Percentiles rank a stretch among this genome's conserved stretches.
Conservation (phyloP, 2,797 vertebrate species). For the Gobionotothen gibberifrons region DNA sequence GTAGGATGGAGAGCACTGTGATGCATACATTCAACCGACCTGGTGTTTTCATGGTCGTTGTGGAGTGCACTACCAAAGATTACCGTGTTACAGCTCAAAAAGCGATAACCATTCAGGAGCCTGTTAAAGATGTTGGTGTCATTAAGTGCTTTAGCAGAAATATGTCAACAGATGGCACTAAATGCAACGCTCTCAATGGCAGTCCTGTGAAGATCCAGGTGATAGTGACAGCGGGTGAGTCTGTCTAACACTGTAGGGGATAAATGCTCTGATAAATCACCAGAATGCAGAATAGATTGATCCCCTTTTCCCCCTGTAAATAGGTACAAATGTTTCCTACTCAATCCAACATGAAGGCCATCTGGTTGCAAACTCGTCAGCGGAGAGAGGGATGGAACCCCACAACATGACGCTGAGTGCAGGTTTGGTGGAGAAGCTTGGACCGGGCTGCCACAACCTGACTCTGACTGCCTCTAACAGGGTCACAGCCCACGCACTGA, state of each 20-base stretch:
- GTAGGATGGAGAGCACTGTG: constrained; percentile 84
- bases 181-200: constrained; percentile 81
- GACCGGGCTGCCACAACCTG: constrained; percentile 85
- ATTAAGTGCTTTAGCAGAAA: constrained; percentile 85
- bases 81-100: constrained; percentile 93
- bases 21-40: constrained; percentile 86
- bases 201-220: constrained; percentile 87
- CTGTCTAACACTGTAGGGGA: not conserved
- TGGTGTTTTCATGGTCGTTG: constrained; percentile 88
- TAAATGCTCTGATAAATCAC: not conserved
- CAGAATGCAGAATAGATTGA: not conserved
- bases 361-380: constrained; percentile 76
- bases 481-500: constrained; percentile 47
- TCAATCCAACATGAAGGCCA: constrained; percentile 71
- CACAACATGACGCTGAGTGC: constrained; percentile 87
- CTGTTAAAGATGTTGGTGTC: constrained; percentile 76
- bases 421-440: constrained; percentile 76
- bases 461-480: constrained; percentile 84
- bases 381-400: constrained; percentile 70
- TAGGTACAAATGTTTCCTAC: constrained; percentile 89
- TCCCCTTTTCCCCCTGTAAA: constrained; percentile 4
- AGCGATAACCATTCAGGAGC: constrained; percentile 85
- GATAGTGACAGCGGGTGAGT: constrained; percentile 85
- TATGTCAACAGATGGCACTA: constrained; percentile 72
- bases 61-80: constrained; percentile 92